Evolutionary conservation across 2,113 vertebrate genomes (phyloP).

Genomic region (Crotalus tigris): DNA sequence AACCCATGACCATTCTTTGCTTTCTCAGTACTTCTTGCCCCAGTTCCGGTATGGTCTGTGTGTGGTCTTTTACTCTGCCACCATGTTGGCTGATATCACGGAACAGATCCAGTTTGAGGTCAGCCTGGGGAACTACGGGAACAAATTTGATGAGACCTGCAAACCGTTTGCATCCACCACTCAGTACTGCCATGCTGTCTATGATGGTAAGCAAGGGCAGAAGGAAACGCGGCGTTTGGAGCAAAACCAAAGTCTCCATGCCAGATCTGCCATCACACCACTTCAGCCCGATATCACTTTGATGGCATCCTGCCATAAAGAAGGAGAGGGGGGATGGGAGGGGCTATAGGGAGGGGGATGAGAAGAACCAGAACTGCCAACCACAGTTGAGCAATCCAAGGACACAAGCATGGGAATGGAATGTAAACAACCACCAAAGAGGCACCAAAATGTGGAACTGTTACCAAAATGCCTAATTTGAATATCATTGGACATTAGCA

Average conservation of each 20-base stretch:
- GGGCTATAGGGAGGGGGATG: neutral
- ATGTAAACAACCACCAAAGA: neutral
- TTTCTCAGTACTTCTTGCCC: conserved; percentile 45
- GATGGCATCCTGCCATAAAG: neutral
- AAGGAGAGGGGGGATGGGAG: neutral
- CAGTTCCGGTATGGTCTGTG: conserved; percentile 63
- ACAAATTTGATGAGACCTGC: conserved; percentile 62
- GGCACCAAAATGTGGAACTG: neutral
- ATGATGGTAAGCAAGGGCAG: conserved; percentile 57
- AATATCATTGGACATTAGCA: neutral
- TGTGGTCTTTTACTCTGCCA: conserved; percentile 70
- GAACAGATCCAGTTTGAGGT: conserved; percentile 71
- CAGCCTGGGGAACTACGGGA: conserved; percentile 67
- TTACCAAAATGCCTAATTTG: neutral
- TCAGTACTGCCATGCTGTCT: conserved; percentile 46
- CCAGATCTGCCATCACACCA: neutral
- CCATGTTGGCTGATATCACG: conserved; percentile 57
- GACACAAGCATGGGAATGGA: neutral
- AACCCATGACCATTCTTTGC: neutral
- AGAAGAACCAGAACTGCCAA: neutral
- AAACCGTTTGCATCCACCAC: conserved; percentile 62
- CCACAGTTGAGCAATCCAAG: neutral
- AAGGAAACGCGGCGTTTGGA: neutral
- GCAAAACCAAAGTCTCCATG: neutral
- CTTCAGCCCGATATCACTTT: neutral